Evolutionary conservation across 2,797 vertebrate species (phyloP).

Genomic region (Neostethus bicornis): DNA sequence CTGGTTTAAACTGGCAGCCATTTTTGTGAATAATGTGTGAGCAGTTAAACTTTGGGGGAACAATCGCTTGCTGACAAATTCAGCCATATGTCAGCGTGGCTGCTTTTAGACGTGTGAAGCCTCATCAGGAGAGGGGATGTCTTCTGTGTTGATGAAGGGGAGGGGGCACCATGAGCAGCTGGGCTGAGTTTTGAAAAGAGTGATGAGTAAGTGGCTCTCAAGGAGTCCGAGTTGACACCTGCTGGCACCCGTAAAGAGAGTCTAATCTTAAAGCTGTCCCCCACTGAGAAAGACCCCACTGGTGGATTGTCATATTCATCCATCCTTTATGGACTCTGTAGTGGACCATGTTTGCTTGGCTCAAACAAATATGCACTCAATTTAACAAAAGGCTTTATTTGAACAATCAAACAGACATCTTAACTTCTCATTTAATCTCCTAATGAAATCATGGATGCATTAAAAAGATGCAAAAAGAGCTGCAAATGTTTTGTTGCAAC

Average conservation of each 20-base stretch:
- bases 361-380: constrained; percentile 41
- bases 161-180: constrained; percentile 52
- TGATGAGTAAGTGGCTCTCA: constrained; percentile 31
- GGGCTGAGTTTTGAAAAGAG: constrained; percentile 32
- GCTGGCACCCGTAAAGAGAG: constrained; percentile 51
- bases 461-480: too few species aligned
- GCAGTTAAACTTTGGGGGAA: constrained; percentile 51
- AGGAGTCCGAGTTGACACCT: constrained; percentile 70
- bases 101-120: constrained; percentile 48
- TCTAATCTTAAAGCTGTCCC: constrained; percentile 50
- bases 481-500: too few species aligned
- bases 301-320: constrained; percentile 47
- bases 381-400: constrained; percentile 12
- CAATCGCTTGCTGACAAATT: constrained; percentile 22
- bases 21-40: constrained; percentile 37
- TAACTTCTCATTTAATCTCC: constrained; percentile 7
- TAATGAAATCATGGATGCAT: background rate
- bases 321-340: constrained; percentile 27
- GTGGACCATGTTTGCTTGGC: constrained; percentile 21
- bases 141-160: constrained; percentile 38
- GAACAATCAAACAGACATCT: constrained; percentile 13
- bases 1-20: constrained; percentile 15
- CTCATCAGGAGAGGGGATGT: constrained; percentile 21
- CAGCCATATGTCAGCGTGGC: constrained; percentile 33
- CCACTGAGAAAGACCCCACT: constrained; percentile 35